Evolutionary conservation across 2,888 invertebrate genomes (phyloP), one percentile per base, ranked within the genome.

Genomic region (Acronicta psi): DNA sequence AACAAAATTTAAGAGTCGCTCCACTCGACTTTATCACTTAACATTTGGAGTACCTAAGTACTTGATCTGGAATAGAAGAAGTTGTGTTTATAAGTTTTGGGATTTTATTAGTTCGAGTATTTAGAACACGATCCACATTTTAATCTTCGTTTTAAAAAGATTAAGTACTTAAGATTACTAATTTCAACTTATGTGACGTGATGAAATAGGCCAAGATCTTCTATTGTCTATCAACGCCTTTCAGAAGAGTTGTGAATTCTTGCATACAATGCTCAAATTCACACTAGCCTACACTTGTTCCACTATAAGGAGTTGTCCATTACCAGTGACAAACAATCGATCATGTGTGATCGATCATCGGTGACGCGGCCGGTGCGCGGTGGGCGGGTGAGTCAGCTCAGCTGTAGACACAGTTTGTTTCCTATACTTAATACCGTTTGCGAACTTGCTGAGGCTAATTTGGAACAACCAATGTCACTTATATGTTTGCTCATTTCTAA

Each of bases 361-460:
- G 25, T 20, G 49, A 4, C 17, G 20, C 20, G 23, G 8, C 9
- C 3, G 13, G 70, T 53, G 69, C 70, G 70, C 41, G 70, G 70
- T 53, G 69, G 74, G 70, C 41, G 70, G 59, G n/a, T 59, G 70
- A 73, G 13, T 68, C 70, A 69, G 29, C 40, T 68, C 70, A 69
- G 29, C 40, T 18, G n/a, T 23, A 8, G 11, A 18, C 34, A n/a
- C 25, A 53, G 42, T 41, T 47, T 44, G 34, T 45, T 71, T 50
- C 52, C 37, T 59, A 17, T 41, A n/a, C n/a, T n/a, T n/a, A 42
- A 20, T 40, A 37, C 23, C 36, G 16, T 23, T 31, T 11, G 17
- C 49, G 52, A 64, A 59, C 59, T 44, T 51, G 34, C 8, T 11
- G 1, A 34, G 44, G 29, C 34, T 34, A 34, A 34, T n/a, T 34